phyloP scores from a whole-genome alignment of 2,797 vertebrate genomes.

The Glossophaga mutica region DNA sequence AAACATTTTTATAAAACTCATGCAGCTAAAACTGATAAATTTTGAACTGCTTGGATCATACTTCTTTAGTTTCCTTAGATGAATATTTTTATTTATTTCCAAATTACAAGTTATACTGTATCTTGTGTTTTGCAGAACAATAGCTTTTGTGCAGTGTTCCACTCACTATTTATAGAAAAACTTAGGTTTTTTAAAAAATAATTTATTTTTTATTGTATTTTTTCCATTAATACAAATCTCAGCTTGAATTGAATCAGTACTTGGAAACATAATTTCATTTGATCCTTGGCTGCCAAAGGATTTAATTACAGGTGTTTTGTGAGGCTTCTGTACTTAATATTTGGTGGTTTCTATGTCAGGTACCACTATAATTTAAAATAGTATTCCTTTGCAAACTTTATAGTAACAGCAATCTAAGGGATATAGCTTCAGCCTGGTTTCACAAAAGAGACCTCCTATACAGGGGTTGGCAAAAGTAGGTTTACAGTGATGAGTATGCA shows the following conservation, averaged over 20 bases:
- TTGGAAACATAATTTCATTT: slow-evolving; percentile 40
- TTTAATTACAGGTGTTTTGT: slow-evolving; percentile 42
- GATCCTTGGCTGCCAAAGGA: not conserved
- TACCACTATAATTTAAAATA: not conserved
- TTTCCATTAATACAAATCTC: not conserved
- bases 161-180: slow-evolving; percentile 37
- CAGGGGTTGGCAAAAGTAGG: not conserved
- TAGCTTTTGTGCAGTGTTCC: slow-evolving; percentile 20
- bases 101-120: slow-evolving; percentile 51
- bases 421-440: not conserved
- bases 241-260: not conserved
- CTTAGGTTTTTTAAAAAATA: not conserved
- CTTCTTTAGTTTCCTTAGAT: slow-evolving; percentile 58
- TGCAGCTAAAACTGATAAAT: slow-evolving; percentile 65
- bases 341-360: not conserved
- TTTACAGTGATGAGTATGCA: not conserved
- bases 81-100: slow-evolving; percentile 62
- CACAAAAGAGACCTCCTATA: not conserved
- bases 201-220: no score
- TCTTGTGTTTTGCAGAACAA: slow-evolving; percentile 53
- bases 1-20: slow-evolving; percentile 58
- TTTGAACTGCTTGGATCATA: slow-evolving; percentile 50
- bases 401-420: not conserved
- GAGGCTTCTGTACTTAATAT: not conserved
- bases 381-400: not conserved